phyloP scores from a whole-genome alignment of 2,888 invertebrate species.

The Cynaeus angustus region DNA sequence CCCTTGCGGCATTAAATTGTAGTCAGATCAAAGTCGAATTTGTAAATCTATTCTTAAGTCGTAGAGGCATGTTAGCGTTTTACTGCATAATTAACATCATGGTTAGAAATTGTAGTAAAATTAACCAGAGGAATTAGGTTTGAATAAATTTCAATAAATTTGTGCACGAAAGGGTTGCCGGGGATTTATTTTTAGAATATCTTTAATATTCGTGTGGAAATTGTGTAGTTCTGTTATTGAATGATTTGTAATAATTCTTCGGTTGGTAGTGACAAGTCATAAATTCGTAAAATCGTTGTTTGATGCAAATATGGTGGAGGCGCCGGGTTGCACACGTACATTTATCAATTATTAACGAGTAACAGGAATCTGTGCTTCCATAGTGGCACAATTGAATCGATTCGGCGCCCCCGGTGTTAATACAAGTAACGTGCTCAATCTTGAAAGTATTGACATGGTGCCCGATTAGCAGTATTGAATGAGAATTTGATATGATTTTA shows the following conservation, averaged over 20 bases:
- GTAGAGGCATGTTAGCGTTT: slow-evolving; percentile 10
- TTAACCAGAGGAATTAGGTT: slow-evolving; percentile 27
- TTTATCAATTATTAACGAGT: slow-evolving; percentile 6
- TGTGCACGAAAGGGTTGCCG: neutral
- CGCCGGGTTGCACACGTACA: neutral
- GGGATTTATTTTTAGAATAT: slow-evolving; percentile 4
- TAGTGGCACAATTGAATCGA: slow-evolving; percentile 8
- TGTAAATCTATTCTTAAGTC: slow-evolving; percentile 9
- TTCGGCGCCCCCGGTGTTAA: slow-evolving; percentile 5
- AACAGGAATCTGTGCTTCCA: neutral
- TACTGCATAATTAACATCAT: slow-evolving; percentile 26
- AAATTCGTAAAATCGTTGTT: slow-evolving; percentile 3
- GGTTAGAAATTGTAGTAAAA: slow-evolving; percentile 27
- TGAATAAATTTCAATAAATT: slow-evolving; percentile 40
- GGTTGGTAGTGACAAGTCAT: neutral
- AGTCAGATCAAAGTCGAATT: slow-evolving; percentile 1
- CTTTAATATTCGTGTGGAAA: neutral
- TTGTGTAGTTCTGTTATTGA: neutral
- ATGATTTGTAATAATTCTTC: slow-evolving; percentile 7
- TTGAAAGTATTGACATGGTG: slow-evolving; percentile 42
- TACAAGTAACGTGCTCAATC: slow-evolving; percentile 42
- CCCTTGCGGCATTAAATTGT: neutral
- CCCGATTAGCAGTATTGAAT: slow-evolving; percentile 43
- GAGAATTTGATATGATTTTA: slow-evolving; percentile 43
- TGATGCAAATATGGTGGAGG: slow-evolving; percentile 13